phyloP scores from a whole-genome alignment of 2,888 invertebrate species.

The Orchestes rusci region DNA sequence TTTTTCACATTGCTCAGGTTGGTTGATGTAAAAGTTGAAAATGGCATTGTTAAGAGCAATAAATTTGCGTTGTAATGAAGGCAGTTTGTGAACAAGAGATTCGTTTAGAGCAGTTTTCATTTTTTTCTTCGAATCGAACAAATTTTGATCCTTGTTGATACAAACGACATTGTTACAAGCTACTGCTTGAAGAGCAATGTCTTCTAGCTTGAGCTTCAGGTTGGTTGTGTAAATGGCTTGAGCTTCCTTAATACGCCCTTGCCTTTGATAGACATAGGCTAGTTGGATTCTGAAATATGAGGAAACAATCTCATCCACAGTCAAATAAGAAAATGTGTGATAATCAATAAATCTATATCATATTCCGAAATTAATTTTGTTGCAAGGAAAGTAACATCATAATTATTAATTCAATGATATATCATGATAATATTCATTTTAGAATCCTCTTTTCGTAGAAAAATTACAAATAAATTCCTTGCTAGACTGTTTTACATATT shows the following conservation, averaged over 20 bases:
- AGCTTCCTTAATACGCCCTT: slow-evolving; percentile 81
- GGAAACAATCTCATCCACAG: too few relatives aligned
- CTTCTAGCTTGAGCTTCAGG: slow-evolving; percentile 82
- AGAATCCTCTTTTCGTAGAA: too few relatives aligned
- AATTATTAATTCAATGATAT: too few relatives aligned
- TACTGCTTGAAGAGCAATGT: slow-evolving; percentile 82
- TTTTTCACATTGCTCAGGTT: slow-evolving; percentile 81
- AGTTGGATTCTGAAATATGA: slow-evolving; percentile 88
- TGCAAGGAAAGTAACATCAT: too few relatives aligned
- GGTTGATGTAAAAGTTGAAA: slow-evolving; percentile 80
- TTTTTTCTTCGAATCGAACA: slow-evolving; percentile 95
- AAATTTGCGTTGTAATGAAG: slow-evolving; percentile 67
- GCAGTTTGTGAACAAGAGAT: slow-evolving; percentile 78
- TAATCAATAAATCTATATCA: too few relatives aligned
- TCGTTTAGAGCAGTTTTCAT: slow-evolving; percentile 88
- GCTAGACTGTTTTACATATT: too few relatives aligned
- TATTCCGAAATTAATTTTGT: too few relatives aligned
- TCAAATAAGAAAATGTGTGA: too few relatives aligned
- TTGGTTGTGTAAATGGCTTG: slow-evolving; percentile 73
- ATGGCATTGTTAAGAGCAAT: slow-evolving; percentile 89
- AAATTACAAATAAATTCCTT: too few relatives aligned
- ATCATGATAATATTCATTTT: too few relatives aligned
- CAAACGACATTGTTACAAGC: slow-evolving; percentile 92
- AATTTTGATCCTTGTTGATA: slow-evolving; percentile 89
- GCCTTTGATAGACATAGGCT: slow-evolving; percentile 81